phyloP scores from a whole-genome alignment of 2,888 invertebrate genomes.

The Noctuana brunneofusca region DNA sequence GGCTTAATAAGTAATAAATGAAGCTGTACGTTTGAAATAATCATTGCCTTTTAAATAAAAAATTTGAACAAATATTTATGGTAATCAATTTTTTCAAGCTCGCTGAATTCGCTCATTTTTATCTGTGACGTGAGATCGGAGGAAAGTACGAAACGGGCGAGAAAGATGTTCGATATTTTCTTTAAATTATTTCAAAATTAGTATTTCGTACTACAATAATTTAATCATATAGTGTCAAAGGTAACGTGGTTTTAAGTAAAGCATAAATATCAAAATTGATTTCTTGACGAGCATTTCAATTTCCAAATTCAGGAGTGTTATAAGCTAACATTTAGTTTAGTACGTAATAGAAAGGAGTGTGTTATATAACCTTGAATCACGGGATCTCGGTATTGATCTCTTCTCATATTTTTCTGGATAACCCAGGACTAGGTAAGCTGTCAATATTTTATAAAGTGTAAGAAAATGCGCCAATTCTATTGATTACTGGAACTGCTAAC shows the following conservation, averaged over 20 bases:
- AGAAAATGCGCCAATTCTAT: conserved; percentile 9
- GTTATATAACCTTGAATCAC: conserved; percentile 83
- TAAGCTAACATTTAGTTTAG: conserved; percentile 52
- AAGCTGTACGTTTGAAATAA: too few relatives aligned
- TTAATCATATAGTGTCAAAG: conserved; percentile 71
- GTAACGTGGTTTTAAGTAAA: conserved; percentile 52
- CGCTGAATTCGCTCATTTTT: conserved; percentile 5
- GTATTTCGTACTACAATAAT: conserved; percentile 50
- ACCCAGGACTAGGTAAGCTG: conserved; percentile 40
- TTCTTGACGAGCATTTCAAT: conserved; percentile 17
- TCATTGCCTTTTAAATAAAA: too few relatives aligned
- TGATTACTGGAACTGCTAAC: conserved; percentile 7
- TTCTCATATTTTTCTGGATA: conserved; percentile 45
- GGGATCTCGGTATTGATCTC: conserved; percentile 76
- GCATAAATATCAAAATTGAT: conserved; percentile 44
- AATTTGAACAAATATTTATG: too few relatives aligned
- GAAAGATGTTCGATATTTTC: conserved; percentile 64
- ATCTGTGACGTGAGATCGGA: conserved; percentile 41
- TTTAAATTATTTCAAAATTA: conserved; percentile 65
- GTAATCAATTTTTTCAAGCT: too few relatives aligned
- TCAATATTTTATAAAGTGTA: conserved; percentile 41
- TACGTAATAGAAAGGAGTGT: conserved; percentile 65
- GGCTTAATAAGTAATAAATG: too few relatives aligned
- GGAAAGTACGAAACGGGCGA: conserved; percentile 52
- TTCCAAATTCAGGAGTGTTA: conserved; percentile 42